These are phyloP conservation scores for Pluvialis apricaria DNA, from an alignment of 2,113 vertebrate species.

Conservation along the genomic window DNA sequence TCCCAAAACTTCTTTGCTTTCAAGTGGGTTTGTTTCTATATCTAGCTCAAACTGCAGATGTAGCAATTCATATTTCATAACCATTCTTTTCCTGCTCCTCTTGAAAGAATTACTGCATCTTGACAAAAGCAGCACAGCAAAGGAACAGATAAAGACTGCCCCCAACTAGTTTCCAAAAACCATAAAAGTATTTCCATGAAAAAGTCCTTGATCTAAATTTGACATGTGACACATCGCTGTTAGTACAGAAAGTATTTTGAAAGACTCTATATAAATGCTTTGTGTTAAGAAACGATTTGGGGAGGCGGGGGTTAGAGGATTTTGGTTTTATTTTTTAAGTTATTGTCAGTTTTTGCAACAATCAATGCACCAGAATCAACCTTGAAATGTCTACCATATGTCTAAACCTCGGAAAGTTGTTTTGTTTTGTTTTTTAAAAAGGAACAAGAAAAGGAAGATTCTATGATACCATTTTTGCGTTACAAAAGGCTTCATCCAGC, in stretches of 20 bases:
- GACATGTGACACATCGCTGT: background rate
- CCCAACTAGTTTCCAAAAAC: background rate
- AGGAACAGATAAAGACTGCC: background rate
- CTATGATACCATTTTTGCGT: background rate
- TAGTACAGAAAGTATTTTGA: background rate
- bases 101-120: background rate
- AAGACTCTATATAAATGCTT: background rate
- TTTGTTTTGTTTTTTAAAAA: background rate
- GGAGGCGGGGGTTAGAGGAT: no score
- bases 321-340: background rate
- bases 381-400: background rate
- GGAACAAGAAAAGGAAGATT: background rate
- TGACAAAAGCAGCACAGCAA: background rate
- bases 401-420: background rate
- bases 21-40: background rate
- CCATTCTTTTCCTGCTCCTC: background rate
- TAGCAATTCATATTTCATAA: slow-evolving; percentile 23
- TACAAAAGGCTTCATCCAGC: background rate
- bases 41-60: background rate
- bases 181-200: background rate
- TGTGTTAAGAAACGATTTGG: background rate
- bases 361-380: background rate
- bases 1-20: background rate
- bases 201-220: background rate
- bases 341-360: background rate